phyloP scores from a whole-genome alignment of 2,888 invertebrate genomes.

The Harpalus rubripes region DNA sequence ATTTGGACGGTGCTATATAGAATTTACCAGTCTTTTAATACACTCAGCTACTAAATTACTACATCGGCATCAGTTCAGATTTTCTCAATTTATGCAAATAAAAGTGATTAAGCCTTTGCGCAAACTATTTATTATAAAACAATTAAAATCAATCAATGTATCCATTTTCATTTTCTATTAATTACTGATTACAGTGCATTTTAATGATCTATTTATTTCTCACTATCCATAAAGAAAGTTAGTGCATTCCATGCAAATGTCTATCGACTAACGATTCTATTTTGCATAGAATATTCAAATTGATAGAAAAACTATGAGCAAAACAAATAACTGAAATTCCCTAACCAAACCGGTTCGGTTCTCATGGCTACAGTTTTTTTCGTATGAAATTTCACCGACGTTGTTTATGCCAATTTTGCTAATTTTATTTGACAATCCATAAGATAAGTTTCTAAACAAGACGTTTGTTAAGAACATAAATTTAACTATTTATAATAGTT shows the following conservation, averaged over 20 bases:
- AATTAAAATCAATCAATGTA: conserved; percentile 39
- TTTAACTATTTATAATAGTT: conserved; percentile 8
- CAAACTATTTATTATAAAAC: conserved; percentile 20
- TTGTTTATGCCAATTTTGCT: conserved; percentile 34
- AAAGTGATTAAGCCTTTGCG: background rate
- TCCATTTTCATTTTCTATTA: conserved; percentile 45
- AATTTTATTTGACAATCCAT: conserved; percentile 25
- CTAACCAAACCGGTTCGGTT: conserved; percentile 38
- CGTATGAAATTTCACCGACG: conserved; percentile 17
- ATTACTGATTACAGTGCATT: conserved; percentile 41
- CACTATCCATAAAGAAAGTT: conserved; percentile 36
- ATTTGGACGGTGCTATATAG: too few species aligned
- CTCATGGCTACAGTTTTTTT: conserved; percentile 5
- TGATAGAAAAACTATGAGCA: conserved; percentile 45
- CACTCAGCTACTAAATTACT: too few species aligned
- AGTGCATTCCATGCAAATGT: conserved; percentile 50
- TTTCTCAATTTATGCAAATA: background rate
- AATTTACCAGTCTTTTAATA: too few species aligned
- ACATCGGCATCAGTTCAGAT: too few species aligned
- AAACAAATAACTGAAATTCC: conserved; percentile 57
- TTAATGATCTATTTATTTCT: conserved; percentile 27
- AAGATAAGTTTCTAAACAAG: conserved; percentile 25
- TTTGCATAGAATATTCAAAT: conserved; percentile 54
- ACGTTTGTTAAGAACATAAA: background rate
- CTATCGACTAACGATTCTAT: background rate